phyloP scores from a whole-genome alignment of 2,888 invertebrate genomes.

The Drosophila villosipedis region DNA sequence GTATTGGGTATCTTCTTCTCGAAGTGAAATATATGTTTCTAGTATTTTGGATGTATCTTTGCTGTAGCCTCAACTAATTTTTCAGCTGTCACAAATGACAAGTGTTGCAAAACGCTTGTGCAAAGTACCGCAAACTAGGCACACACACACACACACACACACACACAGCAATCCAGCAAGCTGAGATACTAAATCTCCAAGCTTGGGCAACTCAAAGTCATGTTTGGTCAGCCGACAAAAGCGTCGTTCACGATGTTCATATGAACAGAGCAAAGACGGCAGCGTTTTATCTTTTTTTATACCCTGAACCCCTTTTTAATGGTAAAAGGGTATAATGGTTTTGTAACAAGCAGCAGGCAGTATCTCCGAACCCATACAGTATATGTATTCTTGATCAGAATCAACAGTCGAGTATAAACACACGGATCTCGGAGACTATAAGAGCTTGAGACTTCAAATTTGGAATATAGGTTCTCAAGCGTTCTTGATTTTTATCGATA shows the following conservation, averaged over 20 bases:
- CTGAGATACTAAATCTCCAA: constrained; percentile 44
- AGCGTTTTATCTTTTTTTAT: constrained; percentile 44
- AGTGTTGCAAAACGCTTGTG: constrained; percentile 62
- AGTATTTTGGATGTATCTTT: constrained; percentile 37
- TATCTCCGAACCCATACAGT: no score
- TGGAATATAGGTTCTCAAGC: no score
- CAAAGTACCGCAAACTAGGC: constrained; percentile 47
- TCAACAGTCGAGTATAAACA: no score
- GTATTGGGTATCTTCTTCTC: background rate
- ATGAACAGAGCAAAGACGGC: constrained; percentile 36
- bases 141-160: constrained; percentile 18
- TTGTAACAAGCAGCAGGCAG: no score
- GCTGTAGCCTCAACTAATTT: constrained; percentile 49
- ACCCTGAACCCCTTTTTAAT: no score
- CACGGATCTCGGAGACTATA: no score
- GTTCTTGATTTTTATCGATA: no score
- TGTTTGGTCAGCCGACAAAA: constrained; percentile 65
- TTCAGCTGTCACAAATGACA: constrained; percentile 63
- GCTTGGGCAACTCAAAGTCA: constrained; percentile 56
- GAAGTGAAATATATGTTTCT: constrained; percentile 10
- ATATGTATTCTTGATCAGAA: no score
- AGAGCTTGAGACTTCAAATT: no score
- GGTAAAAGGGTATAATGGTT: no score
- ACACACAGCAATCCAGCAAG: constrained; percentile 10
- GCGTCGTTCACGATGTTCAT: constrained; percentile 45